Evolutionary conservation across 2,113 vertebrate species (phyloP), one percentile per base, ranked within the genome.

Genomic region (Monopterus albus): DNA sequence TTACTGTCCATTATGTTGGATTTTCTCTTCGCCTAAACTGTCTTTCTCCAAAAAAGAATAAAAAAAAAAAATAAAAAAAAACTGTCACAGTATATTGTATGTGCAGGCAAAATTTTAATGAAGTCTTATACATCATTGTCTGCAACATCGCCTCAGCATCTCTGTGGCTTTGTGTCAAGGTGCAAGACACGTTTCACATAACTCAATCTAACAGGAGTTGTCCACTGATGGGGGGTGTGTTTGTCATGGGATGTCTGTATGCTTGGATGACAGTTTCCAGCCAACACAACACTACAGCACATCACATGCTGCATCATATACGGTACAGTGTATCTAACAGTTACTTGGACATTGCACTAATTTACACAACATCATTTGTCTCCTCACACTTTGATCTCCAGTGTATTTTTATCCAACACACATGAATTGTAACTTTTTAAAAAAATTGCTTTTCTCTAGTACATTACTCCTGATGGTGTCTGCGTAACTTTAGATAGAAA

Each of bases 241-340:
- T 45, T 68, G 66, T 26, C 15, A 9, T 38, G 21, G 23, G 13
- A 58, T 77, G 72, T 79, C 55, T 53, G 65, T 72, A 82, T 82
- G 61, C 65, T 74, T 84, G 57, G 53, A 23, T 82, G 73, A 75
- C 76, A 58, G 62, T 70, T 53, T 70, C 29, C 7, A 15, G 50
- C 18, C 31, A 57, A 75, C 74, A 38, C 18, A 12, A 40, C 43
- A 50, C 70, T 56, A 38, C 18, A 17, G n/a, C n/a, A 57, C 43
- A 28, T 49, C 26, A 58, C 69, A 53, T 15, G 42, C 33, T 57
- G 15, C 47, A 8, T 28, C n/a, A 10, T 56, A n/a, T n/a, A n/a
- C n/a, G n/a, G n/a, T n/a, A n/a, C n/a, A n/a, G n/a, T n/a, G n/a
- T n/a, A n/a, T n/a, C n/a, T 26, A 17, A 7, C 12, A 50, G 35